phyloP scores from a whole-genome alignment of 2,888 invertebrate genomes.

The Dastarcus helophoroides region DNA sequence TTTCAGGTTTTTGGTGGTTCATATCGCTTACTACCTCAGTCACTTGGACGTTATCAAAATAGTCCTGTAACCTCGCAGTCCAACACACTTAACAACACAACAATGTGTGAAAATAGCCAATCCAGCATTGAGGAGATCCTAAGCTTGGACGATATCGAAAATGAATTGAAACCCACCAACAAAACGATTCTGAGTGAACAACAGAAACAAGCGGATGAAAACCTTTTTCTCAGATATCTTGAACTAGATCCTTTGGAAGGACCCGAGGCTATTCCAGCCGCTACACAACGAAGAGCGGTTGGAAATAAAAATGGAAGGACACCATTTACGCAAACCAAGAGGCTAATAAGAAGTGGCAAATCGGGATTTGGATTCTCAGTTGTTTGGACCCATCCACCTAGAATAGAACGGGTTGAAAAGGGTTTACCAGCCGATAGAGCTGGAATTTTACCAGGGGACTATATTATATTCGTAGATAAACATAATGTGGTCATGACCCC shows the following conservation, averaged over 20 bases:
- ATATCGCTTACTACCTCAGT: constrained; percentile 62
- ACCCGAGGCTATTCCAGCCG: constrained; percentile 46
- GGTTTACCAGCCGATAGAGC: constrained; percentile 74
- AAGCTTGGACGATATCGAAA: constrained; percentile 30
- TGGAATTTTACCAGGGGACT: constrained; percentile 73
- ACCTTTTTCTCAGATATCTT: constrained; percentile 57
- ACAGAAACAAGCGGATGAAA: constrained; percentile 59
- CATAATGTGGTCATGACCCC: constrained; percentile 76
- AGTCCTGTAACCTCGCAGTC: constrained; percentile 22
- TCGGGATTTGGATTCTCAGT: constrained; percentile 75
- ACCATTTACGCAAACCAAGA: constrained; percentile 71
- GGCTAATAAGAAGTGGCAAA: constrained; percentile 37
- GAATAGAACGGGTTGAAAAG: constrained; percentile 73
- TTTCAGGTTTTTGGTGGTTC: constrained; percentile 50
- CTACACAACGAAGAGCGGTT: constrained; percentile 41
- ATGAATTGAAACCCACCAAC: constrained; percentile 25
- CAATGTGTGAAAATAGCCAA: constrained; percentile 39
- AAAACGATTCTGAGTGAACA: constrained; percentile 35
- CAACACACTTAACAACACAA: constrained; percentile 8
- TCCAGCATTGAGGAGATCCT: constrained; percentile 36
- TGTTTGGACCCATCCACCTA: constrained; percentile 80
- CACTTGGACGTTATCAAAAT: constrained; percentile 44
- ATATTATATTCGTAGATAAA: constrained; percentile 78
- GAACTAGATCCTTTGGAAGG: constrained; percentile 69
- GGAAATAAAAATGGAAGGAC: constrained; percentile 56